Percentiles rank a stretch among this genome's conserved stretches.
These are phyloP conservation scores for Orthochromis malagaraziensis DNA, from an alignment of 2,113 vertebrate species.

Conservation along the genomic window DNA sequence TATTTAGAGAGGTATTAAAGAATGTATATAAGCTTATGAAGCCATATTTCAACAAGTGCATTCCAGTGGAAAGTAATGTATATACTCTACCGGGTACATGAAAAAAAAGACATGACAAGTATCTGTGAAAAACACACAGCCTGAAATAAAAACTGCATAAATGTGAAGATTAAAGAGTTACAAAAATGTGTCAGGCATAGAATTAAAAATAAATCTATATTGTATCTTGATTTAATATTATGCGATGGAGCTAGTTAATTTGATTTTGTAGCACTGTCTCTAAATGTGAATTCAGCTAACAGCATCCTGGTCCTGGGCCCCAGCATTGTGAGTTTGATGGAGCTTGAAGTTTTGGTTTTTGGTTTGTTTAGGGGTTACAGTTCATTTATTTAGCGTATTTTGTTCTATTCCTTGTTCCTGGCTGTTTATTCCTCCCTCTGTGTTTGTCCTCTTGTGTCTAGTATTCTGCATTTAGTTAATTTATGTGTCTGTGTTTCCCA, in stretches of 20 bases:
- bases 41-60: not conserved
- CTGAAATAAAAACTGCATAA: not conserved
- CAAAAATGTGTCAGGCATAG: not conserved
- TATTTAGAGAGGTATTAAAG: conserved; percentile 36
- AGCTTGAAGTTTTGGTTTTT: not conserved
- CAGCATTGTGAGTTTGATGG: not conserved
- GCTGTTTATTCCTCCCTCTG: not conserved
- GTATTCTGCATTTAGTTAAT: not conserved
- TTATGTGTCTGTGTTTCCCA: not conserved
- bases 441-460: not conserved
- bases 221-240: not conserved
- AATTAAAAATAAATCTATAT: accelerated
- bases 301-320: not conserved
- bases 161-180: not conserved
- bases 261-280: not conserved
- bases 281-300: not conserved
- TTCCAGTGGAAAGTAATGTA: not conserved
- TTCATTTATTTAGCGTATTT: not conserved
- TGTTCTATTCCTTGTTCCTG: not conserved
- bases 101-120: not conserved
- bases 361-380: not conserved
- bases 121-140: not conserved
- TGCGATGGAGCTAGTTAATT: not conserved
- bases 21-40: not conserved
- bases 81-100: not conserved